Conservation (phyloP, 2,888 invertebrate genomes). For the Cryptus armator region DNA sequence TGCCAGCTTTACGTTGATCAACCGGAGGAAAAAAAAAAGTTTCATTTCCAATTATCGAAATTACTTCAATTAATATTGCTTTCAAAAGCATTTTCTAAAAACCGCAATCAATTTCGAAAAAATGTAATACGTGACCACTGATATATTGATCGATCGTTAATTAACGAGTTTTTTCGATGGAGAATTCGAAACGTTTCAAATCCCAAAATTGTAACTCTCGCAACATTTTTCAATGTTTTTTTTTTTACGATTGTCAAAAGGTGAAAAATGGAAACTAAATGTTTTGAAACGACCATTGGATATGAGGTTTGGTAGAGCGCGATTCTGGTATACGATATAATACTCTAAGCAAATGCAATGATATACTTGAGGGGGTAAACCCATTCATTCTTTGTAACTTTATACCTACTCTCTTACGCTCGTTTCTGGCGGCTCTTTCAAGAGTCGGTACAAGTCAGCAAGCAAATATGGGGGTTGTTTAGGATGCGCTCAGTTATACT, state of each 20-base stretch:
- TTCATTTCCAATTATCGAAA: not conserved
- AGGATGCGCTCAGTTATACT: conserved; percentile 32
- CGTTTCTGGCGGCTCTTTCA: not conserved
- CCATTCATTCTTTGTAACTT: conserved; percentile 65
- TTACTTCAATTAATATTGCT: not conserved
- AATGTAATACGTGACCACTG: too few relatives aligned
- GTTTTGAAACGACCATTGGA: not conserved
- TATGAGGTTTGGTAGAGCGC: not conserved
- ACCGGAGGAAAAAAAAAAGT: not conserved
- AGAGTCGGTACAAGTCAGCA: conserved; percentile 28
- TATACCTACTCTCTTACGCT: conserved; percentile 38
- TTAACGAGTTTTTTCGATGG: too few relatives aligned
- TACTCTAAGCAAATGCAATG: conserved; percentile 20
- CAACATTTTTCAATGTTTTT: too few relatives aligned
- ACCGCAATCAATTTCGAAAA: too few relatives aligned
- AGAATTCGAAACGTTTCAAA: too few relatives aligned
- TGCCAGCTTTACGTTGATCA: too few relatives aligned
- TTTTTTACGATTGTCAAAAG: too few relatives aligned
- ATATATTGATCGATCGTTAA: too few relatives aligned
- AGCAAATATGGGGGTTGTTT: conserved; percentile 23
- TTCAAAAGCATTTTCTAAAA: too few relatives aligned
- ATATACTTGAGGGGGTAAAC: conserved; percentile 42
- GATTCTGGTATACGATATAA: not conserved
- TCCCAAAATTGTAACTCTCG: too few relatives aligned
- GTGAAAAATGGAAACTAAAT: too few relatives aligned